Evolutionary conservation across 2,113 vertebrate genomes (phyloP).

Genomic region (Rhynchopsitta pachyrhyncha): DNA sequence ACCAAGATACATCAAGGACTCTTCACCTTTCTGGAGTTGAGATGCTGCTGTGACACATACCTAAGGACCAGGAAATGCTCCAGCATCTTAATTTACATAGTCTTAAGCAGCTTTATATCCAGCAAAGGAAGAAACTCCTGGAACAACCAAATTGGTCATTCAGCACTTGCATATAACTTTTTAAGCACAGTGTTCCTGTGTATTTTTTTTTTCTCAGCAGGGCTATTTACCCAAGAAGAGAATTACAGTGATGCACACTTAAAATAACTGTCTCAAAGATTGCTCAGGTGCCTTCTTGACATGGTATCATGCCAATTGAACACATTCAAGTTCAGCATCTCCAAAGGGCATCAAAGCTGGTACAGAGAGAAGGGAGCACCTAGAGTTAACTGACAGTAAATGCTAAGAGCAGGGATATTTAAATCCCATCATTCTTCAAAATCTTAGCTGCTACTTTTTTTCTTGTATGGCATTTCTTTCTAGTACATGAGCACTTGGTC

Average conservation of each 20-base stretch:
- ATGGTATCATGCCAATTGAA: neutral
- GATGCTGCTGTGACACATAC: neutral
- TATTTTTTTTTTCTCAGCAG: neutral
- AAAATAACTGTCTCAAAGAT: neutral
- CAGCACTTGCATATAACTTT: neutral
- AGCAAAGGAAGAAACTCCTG: neutral
- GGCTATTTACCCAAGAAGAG: neutral
- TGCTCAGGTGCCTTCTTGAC: neutral
- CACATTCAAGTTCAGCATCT: neutral
- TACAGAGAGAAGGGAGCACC: neutral
- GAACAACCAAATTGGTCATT: neutral
- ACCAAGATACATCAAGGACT: accelerated
- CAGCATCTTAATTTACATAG: neutral
- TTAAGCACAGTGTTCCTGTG: neutral
- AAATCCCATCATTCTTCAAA: neutral
- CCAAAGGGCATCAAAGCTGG: neutral
- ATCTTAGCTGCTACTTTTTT: neutral
- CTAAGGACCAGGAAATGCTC: neutral
- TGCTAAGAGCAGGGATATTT: neutral
- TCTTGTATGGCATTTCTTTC: neutral
- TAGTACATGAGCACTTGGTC: neutral
- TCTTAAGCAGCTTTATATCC: neutral
- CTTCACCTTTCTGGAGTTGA: neutral
- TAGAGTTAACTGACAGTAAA: neutral
- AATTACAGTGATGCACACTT: neutral